Evolutionary conservation across 2,797 vertebrate species (phyloP).

Genomic region (Labeo calbasu): DNA sequence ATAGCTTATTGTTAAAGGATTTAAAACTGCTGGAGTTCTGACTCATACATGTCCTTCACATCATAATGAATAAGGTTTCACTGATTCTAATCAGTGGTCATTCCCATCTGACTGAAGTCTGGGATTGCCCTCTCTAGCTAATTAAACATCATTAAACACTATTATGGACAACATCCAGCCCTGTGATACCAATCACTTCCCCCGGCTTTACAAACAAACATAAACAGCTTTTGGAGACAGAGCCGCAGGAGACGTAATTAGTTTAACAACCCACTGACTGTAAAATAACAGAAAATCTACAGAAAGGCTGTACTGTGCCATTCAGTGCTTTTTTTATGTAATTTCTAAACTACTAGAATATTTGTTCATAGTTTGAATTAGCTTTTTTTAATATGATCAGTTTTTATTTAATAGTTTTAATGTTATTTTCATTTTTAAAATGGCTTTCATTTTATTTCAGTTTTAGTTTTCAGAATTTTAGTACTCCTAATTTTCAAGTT

Average conservation of each 20-base stretch:
- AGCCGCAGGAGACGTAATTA: not conserved
- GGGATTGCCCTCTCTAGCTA: conserved; percentile 43
- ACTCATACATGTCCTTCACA: not conserved
- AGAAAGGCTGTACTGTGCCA: not conserved
- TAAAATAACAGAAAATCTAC: not conserved
- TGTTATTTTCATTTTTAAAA: not conserved
- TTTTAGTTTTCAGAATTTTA: not conserved
- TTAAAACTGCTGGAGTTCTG: not conserved
- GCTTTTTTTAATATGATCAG: not conserved
- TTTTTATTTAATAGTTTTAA: not conserved
- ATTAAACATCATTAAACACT: conserved; percentile 59
- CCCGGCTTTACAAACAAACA: conserved; percentile 42
- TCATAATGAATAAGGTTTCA: conserved; percentile 4
- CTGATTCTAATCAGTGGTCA: conserved; percentile 19
- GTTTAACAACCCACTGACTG: not conserved
- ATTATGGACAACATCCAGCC: conserved; percentile 61
- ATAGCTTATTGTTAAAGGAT: not conserved
- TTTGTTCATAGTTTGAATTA: not conserved
- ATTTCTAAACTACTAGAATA: too few species aligned
- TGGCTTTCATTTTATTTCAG: not conserved
- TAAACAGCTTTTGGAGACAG: not conserved
- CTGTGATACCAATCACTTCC: conserved; percentile 38
- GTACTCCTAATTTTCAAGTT: too few species aligned
- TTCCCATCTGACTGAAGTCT: conserved; percentile 8
- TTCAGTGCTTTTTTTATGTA: not conserved